These are phyloP conservation scores for Cyprinodon diabolis DNA, from an alignment of 2,797 vertebrate species.

Conservation along the genomic window DNA sequence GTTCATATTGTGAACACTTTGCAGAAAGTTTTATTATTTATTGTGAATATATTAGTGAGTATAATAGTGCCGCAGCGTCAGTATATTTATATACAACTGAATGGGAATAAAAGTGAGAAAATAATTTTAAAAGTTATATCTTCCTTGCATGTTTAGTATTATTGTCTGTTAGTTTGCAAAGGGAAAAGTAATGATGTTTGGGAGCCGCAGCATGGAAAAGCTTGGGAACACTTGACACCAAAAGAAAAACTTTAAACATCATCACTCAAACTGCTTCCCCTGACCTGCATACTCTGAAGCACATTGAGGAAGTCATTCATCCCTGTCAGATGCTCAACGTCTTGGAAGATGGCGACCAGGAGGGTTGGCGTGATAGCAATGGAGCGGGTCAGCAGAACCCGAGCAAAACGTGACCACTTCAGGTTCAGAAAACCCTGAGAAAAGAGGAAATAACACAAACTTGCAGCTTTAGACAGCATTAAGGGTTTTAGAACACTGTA, in stretches of 20 bases:
- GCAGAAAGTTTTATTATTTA: too few relatives aligned
- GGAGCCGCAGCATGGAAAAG: too few relatives aligned
- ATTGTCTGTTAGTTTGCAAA: too few relatives aligned
- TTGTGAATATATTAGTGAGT: too few relatives aligned
- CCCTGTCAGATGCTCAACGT: slow-evolving; percentile 89
- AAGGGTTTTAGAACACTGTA: background rate
- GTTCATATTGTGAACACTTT: too few relatives aligned
- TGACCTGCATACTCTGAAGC: slow-evolving; percentile 95
- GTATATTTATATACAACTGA: too few relatives aligned
- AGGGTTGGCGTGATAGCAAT: slow-evolving; percentile 93
- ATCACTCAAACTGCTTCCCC: background rate
- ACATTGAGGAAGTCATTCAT: slow-evolving; percentile 99
- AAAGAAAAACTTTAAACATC: background rate
- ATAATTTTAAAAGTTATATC: too few relatives aligned
- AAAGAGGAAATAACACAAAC: slow-evolving; percentile 4
- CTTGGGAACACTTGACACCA: background rate
- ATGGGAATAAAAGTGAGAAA: too few relatives aligned
- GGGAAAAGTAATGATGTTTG: too few relatives aligned
- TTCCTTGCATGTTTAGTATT: too few relatives aligned
- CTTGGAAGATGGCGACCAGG: slow-evolving; percentile 92
- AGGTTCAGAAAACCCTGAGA: slow-evolving; percentile 92
- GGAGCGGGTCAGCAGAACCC: slow-evolving; percentile 92
- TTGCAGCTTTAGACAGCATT: background rate
- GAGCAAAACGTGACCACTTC: slow-evolving; percentile 91
- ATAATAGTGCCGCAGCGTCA: too few relatives aligned